Percentiles rank a stretch among this genome's conserved stretches.
phyloP scores from a whole-genome alignment of 2,797 vertebrate genomes.

The Microchirus variegatus region DNA sequence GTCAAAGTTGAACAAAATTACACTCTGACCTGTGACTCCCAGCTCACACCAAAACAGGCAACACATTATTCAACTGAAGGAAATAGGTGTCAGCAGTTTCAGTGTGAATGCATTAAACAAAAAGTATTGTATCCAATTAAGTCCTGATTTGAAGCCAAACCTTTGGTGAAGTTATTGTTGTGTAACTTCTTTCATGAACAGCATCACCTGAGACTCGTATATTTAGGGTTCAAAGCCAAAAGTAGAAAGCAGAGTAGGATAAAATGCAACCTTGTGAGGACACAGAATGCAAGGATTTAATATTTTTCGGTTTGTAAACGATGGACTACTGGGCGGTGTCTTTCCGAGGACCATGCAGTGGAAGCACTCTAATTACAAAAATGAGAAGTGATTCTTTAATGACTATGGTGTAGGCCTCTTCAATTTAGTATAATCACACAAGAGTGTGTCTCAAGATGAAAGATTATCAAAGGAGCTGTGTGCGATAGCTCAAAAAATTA shows the following conservation, averaged over 20 bases:
- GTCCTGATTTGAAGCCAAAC: neutral
- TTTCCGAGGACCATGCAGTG: conserved; percentile 47
- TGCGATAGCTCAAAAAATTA: conserved; percentile 64
- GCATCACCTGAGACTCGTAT: no score
- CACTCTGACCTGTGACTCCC: conserved; percentile 18
- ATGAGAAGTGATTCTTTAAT: conserved; percentile 79
- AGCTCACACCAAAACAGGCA: neutral
- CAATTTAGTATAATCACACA: conserved; percentile 77
- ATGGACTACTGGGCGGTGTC: conserved; percentile 31
- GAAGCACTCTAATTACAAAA: conserved; percentile 70
- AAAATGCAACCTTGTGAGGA: no score
- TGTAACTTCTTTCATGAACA: no score
- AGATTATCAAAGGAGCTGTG: conserved; percentile 74
- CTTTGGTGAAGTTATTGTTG: neutral
- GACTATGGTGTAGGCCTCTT: conserved; percentile 73
- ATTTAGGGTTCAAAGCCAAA: no score
- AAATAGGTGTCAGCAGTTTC: neutral
- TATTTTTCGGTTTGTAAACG: neutral
- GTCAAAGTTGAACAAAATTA: conserved; percentile 15
- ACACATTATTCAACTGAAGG: neutral
- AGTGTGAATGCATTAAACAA: neutral
- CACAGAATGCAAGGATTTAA: conserved; percentile 9
- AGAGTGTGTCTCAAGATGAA: conserved; percentile 75
- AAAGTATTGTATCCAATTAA: no score
- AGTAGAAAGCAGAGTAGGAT: no score